A percentile compares a stretch with the other conserved stretches of the same genome.
These are phyloP conservation scores for Bombus sylvicola DNA, from an alignment of 1,140 invertebrate genomes.

Conservation along the genomic window DNA sequence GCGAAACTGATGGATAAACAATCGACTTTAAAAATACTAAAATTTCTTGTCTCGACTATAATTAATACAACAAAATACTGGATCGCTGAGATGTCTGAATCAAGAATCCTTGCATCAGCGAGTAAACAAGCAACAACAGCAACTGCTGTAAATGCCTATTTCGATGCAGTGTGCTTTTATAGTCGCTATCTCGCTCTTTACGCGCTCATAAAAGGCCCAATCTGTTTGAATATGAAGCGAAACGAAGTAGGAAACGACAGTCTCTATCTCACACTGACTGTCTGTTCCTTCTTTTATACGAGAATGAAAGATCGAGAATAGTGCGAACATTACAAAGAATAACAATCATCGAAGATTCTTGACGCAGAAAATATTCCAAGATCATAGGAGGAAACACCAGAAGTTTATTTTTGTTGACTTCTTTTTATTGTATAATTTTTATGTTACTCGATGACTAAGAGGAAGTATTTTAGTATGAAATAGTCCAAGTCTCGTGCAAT, in stretches of 20 bases:
- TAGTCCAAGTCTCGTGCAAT: too few species aligned
- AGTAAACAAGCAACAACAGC: slow-evolving; percentile 1
- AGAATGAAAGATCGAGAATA: background rate
- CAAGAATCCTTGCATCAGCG: background rate
- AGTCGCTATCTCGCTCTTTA: slow-evolving; percentile 11
- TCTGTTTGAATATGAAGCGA: slow-evolving; percentile 7
- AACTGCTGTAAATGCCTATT: background rate
- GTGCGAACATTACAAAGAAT: background rate
- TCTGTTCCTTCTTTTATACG: background rate
- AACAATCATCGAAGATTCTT: background rate
- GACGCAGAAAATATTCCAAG: background rate
- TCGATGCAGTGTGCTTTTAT: background rate
- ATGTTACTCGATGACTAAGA: background rate
- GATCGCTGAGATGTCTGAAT: background rate
- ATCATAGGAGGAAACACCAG: background rate
- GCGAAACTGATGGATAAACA: background rate
- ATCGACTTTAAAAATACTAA: background rate
- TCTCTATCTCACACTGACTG: background rate
- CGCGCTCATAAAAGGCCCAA: slow-evolving; percentile 21
- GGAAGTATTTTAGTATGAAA: background rate
- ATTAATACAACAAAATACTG: background rate
- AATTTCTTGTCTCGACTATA: background rate
- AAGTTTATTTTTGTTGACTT: background rate
- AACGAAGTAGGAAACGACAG: slow-evolving; percentile 8
- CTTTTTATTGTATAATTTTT: background rate